A percentile compares a stretch with the other conserved stretches of the same genome.
Conservation (phyloP, 2,797 vertebrate genomes). For the Carapus acus region DNA sequence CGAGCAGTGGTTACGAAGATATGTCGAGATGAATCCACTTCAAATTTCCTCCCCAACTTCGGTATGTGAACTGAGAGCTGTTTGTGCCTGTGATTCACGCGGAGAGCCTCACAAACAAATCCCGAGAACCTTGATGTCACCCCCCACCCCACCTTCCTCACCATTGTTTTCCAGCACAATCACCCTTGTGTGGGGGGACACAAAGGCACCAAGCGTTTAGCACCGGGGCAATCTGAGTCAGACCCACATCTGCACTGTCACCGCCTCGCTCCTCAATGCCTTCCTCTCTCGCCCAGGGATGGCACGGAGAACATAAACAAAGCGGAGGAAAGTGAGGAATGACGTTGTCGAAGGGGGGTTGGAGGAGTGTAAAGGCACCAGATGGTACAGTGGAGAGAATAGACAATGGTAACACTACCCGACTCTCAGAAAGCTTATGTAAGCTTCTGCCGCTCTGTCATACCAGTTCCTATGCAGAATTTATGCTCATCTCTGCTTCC, state of each 20-base stretch:
- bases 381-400: slow-evolving; percentile 67
- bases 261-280: slow-evolving; percentile 4
- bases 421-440: slow-evolving; percentile 47
- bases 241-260: slow-evolving; percentile 39
- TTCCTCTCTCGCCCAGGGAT: slow-evolving; percentile 9
- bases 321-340: slow-evolving; percentile 36
- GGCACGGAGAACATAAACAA: slow-evolving; percentile 34
- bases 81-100: slow-evolving; percentile 30
- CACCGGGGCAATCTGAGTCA: slow-evolving; percentile 18
- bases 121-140: slow-evolving; percentile 1
- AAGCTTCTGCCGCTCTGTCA: slow-evolving; percentile 24
- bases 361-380: slow-evolving; percentile 50
- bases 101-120: slow-evolving; percentile 17
- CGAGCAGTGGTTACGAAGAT: slow-evolving; percentile 14
- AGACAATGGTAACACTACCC: slow-evolving; percentile 63
- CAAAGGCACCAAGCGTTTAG: slow-evolving; percentile 34
- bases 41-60: not conserved
- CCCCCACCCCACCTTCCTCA: not conserved
- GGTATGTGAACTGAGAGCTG: slow-evolving; percentile 6
- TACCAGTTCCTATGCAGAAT: slow-evolving; percentile 12
- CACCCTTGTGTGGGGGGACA: slow-evolving; percentile 35
- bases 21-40: slow-evolving; percentile 1
- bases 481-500: slow-evolving; percentile 2
- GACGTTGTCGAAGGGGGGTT: slow-evolving; percentile 4
- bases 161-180: slow-evolving; percentile 43